These are phyloP conservation scores for Chrysolina americana DNA, from an alignment of 2,888 invertebrate genomes.

Conservation along the genomic window DNA sequence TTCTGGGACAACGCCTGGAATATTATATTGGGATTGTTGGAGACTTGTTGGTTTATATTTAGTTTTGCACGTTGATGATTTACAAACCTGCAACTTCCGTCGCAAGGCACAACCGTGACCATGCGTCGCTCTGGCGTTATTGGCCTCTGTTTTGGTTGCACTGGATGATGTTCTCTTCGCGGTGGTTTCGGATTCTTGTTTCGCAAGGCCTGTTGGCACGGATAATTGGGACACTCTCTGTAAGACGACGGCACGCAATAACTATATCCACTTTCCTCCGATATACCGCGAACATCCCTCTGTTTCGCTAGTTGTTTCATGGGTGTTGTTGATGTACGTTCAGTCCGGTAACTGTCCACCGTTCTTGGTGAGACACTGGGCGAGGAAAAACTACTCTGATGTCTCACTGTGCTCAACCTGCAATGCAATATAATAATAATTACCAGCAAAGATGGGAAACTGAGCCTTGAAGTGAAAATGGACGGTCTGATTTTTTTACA, in stretches of 20 bases:
- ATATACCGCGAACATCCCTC: not conserved
- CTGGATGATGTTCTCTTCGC: not conserved
- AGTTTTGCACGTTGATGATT: no score
- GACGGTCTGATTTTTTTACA: no score
- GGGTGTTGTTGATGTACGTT: not conserved
- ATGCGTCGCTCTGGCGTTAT: not conserved
- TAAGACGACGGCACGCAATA: conserved; percentile 1
- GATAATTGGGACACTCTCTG: not conserved
- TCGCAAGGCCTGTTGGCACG: not conserved
- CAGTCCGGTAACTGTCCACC: conserved; percentile 9
- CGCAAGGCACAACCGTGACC: conserved; percentile 22
- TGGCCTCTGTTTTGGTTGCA: not conserved
- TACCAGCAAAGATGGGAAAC: no score
- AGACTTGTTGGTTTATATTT: no score
- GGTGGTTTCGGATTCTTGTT: not conserved
- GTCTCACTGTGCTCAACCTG: not conserved
- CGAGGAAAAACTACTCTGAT: conserved; percentile 1
- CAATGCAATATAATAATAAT: not conserved
- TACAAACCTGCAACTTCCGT: conserved; percentile 27
- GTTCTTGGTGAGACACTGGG: conserved; percentile 16
- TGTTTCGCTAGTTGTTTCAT: not conserved
- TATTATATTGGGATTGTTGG: not conserved
- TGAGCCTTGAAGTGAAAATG: no score
- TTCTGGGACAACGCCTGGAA: conserved; percentile 12
- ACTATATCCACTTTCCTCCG: not conserved